These are phyloP conservation scores for Leptura quadrifasciata DNA, from an alignment of 2,888 invertebrate genomes.

Conservation along the genomic window DNA sequence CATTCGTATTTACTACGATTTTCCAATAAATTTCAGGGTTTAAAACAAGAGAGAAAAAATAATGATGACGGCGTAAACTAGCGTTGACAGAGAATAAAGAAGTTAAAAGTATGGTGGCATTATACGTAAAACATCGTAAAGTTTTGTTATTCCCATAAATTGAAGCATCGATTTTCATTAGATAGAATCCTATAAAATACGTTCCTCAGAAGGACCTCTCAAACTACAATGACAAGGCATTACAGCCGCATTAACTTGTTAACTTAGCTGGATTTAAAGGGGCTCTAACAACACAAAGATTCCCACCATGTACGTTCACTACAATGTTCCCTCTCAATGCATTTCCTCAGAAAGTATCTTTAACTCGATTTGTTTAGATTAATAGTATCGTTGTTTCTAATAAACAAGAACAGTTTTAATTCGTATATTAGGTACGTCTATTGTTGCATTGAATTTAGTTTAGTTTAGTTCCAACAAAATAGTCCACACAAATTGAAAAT, in stretches of 20 bases:
- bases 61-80: constrained; percentile 35
- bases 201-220: constrained; percentile 43
- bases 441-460: too few species aligned
- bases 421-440: too few species aligned
- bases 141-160: constrained; percentile 50
- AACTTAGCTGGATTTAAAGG: constrained; percentile 39
- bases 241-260: constrained; percentile 45
- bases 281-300: constrained; percentile 20
- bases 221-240: constrained; percentile 52
- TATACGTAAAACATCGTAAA: constrained; percentile 41
- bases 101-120: constrained; percentile 1
- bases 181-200: constrained; percentile 47
- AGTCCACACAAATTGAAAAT: too few species aligned
- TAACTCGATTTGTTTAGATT: neutral
- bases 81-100: constrained; percentile 2
- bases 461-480: too few species aligned
- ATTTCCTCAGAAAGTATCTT: neutral
- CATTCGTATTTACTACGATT: neutral
- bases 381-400: too few species aligned
- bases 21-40: constrained; percentile 5
- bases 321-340: neutral
- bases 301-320: neutral
- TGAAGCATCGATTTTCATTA: constrained; percentile 48
- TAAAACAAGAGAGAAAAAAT: neutral
- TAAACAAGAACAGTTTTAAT: too few species aligned